Conservation (phyloP, 2,888 invertebrate species). For the Drosophila peninsularis region DNA sequence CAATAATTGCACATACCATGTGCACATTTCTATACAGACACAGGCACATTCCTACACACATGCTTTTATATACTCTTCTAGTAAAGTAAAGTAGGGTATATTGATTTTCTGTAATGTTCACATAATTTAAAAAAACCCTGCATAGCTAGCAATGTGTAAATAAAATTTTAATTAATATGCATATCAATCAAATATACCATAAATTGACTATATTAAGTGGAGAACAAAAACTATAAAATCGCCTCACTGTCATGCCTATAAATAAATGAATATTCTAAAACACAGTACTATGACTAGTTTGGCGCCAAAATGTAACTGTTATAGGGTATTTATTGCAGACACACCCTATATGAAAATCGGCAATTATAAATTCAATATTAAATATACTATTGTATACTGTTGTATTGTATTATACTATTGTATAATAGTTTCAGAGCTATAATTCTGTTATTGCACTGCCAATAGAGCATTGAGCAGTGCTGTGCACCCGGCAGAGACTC, state of each 20-base stretch:
- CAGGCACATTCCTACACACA: conserved; percentile 18
- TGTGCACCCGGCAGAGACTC: background rate
- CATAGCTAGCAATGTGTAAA: background rate
- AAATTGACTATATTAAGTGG: background rate
- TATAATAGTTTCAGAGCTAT: background rate
- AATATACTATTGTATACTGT: background rate
- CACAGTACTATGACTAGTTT: too few species aligned
- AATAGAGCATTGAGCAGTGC: background rate
- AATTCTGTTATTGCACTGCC: background rate
- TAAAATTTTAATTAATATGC: background rate
- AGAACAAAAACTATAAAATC: background rate
- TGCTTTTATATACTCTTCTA: background rate
- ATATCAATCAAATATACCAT: background rate
- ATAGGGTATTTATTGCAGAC: background rate
- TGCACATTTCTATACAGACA: conserved; percentile 34
- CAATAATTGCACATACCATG: conserved; percentile 22
- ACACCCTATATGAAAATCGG: background rate
- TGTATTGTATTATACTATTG: background rate
- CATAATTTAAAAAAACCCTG: background rate
- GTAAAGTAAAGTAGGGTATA: background rate
- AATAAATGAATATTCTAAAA: too few species aligned
- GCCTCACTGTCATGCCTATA: too few species aligned
- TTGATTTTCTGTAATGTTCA: background rate
- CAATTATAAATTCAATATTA: background rate
- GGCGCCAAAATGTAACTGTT: too few species aligned